These are phyloP conservation scores for Liposcelis brunnea DNA, from an alignment of 2,888 invertebrate species.

Conservation along the genomic window DNA sequence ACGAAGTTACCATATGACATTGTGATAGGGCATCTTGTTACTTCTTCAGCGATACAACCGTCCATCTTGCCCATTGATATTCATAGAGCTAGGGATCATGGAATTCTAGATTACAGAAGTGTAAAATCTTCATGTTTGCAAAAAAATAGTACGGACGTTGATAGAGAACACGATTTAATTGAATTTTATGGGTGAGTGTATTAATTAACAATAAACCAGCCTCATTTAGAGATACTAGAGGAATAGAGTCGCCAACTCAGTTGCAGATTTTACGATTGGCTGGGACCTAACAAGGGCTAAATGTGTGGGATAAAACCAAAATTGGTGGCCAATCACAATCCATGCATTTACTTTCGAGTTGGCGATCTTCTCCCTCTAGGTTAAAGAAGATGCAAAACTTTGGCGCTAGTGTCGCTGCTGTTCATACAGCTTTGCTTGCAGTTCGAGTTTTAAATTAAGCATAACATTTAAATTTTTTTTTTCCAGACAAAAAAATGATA, in stretches of 20 bases:
- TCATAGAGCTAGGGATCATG: slow-evolving; percentile 60
- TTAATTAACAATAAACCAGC: too few relatives aligned
- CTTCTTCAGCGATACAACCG: not conserved
- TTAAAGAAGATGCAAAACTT: too few relatives aligned
- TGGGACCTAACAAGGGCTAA: too few relatives aligned
- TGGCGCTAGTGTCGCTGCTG: too few relatives aligned
- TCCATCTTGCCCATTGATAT: slow-evolving; percentile 26
- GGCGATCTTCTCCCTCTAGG: too few relatives aligned
- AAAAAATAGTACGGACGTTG: slow-evolving; percentile 35
- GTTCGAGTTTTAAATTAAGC: slow-evolving; percentile 2
- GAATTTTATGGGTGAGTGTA: slow-evolving; percentile 44
- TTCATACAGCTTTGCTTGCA: too few relatives aligned
- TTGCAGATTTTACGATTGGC: too few relatives aligned
- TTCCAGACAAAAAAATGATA: slow-evolving; percentile 29
- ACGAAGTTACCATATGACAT: slow-evolving; percentile 7
- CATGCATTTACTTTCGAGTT: too few relatives aligned
- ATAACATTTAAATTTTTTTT: not conserved
- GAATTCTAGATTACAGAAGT: slow-evolving; percentile 47
- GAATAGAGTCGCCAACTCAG: too few relatives aligned
- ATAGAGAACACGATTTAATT: slow-evolving; percentile 42
- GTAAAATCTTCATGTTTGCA: slow-evolving; percentile 26
- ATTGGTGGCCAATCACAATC: too few relatives aligned
- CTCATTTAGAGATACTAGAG: too few relatives aligned
- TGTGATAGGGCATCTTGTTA: slow-evolving; percentile 9
- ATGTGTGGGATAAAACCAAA: too few relatives aligned